Percentiles rank a stretch among this genome's conserved stretches.
phyloP scores from a whole-genome alignment of 2,888 invertebrate species.

The Pinctada fucata region DNA sequence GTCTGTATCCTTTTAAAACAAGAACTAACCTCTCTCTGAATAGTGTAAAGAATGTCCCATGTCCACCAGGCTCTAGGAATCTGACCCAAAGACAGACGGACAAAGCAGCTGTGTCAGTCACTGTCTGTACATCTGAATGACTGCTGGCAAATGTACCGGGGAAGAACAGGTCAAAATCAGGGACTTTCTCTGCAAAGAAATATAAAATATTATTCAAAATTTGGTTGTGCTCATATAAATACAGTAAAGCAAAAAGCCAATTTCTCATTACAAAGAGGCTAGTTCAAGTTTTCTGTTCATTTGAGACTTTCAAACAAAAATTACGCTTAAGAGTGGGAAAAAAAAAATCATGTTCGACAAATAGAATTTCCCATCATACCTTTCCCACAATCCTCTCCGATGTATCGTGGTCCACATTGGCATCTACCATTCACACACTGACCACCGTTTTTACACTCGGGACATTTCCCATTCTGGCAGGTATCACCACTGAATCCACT shows the following conservation, averaged over 20 bases:
- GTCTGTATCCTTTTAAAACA: too few relatives aligned
- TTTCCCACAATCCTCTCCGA: constrained; percentile 68
- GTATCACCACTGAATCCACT: constrained; percentile 55
- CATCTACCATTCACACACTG: constrained; percentile 61
- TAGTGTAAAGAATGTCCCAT: constrained; percentile 41
- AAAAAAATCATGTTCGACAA: too few relatives aligned
- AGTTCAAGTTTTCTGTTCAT: too few relatives aligned
- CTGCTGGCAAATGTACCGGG: constrained; percentile 25
- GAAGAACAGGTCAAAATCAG: constrained; percentile 64
- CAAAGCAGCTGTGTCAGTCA: constrained; percentile 44
- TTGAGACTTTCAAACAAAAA: too few relatives aligned
- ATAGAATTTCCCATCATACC: constrained; percentile 40
- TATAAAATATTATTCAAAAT: constrained; percentile 8
- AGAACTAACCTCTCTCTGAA: neutral
- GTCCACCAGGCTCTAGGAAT: constrained; percentile 34
- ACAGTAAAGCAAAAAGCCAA: too few relatives aligned
- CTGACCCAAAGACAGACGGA: constrained; percentile 64
- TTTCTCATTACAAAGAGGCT: too few relatives aligned
- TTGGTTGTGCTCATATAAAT: too few relatives aligned
- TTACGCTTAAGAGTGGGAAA: too few relatives aligned
- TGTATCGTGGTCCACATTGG: constrained; percentile 57
- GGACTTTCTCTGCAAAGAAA: constrained; percentile 57
- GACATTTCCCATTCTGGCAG: constrained; percentile 51
- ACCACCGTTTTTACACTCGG: constrained; percentile 65
- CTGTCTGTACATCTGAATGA: neutral